Conservation (phyloP, 2,113 vertebrate genomes). For the Channa maculata region DNA sequence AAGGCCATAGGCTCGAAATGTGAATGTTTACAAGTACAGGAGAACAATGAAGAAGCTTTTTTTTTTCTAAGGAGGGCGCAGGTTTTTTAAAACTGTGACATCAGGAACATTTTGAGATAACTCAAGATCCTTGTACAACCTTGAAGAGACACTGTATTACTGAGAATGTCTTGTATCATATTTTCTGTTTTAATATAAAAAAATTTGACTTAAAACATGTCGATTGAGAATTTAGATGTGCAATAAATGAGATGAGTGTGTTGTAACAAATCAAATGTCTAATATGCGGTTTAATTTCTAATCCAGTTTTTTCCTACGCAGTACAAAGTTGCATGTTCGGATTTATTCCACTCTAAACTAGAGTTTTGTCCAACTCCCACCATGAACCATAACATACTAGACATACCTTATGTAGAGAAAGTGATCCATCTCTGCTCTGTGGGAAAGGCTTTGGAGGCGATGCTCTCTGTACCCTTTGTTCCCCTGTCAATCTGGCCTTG, state of each 20-base stretch:
- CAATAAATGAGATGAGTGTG: too few relatives aligned
- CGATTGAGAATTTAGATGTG: too few relatives aligned
- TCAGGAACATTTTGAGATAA: not conserved
- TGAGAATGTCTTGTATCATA: not conserved
- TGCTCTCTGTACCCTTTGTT: constrained; percentile 75
- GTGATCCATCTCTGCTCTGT: constrained; percentile 37
- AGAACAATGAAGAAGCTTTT: constrained; percentile 6
- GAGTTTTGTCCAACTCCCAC: not conserved
- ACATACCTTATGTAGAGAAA: not conserved
- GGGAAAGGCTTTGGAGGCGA: constrained; percentile 61
- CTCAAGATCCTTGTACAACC: not conserved
- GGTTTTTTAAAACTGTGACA: too few relatives aligned
- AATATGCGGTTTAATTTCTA: too few relatives aligned
- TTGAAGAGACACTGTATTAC: too few relatives aligned
- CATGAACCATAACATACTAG: not conserved
- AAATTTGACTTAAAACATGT: too few relatives aligned
- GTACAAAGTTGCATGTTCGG: not conserved
- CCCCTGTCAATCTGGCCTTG: constrained; percentile 78
- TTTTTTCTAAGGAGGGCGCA: not conserved
- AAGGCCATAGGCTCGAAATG: constrained; percentile 24
- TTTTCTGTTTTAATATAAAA: not conserved
- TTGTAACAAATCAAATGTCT: too few relatives aligned
- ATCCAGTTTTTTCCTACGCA: too few relatives aligned
- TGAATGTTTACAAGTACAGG: constrained; percentile 38
- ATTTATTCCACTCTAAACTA: not conserved